These are phyloP conservation scores for Xiphophorus hellerii DNA, from an alignment of 2,113 vertebrate genomes.

Conservation along the genomic window DNA sequence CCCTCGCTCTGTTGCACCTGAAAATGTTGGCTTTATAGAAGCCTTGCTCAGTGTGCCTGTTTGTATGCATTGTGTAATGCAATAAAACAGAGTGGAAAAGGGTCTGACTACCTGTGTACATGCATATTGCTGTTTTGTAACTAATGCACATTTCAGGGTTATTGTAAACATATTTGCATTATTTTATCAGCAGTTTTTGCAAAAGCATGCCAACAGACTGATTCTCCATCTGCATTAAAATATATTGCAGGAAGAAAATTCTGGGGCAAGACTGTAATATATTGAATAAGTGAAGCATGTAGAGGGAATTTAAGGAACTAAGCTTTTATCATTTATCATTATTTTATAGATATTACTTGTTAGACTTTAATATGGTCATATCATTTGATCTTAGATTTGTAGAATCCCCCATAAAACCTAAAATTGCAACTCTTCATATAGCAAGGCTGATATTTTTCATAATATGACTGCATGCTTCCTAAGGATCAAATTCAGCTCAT, in stretches of 20 bases:
- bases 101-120: conserved; percentile 3
- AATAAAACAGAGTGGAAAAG: background rate
- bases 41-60: background rate
- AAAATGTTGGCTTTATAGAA: conserved; percentile 7
- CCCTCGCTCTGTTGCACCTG: background rate
- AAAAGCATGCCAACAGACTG: background rate
- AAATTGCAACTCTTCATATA: no score
- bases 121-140: background rate
- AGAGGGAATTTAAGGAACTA: background rate
- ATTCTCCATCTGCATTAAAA: background rate
- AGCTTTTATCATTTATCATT: background rate
- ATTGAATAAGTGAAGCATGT: background rate
- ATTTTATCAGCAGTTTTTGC: background rate
- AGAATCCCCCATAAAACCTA: background rate
- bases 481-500: no score
- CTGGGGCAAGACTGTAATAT: background rate
- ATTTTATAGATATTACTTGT: background rate
- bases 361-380: background rate
- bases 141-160: background rate
- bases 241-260: background rate
- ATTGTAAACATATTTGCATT: background rate
- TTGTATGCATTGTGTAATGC: background rate
- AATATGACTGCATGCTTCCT: no score
- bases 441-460: no score
- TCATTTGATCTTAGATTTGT: no score